Evolutionary conservation across 2,113 vertebrate genomes (phyloP).

Genomic region (Sitta europaea): DNA sequence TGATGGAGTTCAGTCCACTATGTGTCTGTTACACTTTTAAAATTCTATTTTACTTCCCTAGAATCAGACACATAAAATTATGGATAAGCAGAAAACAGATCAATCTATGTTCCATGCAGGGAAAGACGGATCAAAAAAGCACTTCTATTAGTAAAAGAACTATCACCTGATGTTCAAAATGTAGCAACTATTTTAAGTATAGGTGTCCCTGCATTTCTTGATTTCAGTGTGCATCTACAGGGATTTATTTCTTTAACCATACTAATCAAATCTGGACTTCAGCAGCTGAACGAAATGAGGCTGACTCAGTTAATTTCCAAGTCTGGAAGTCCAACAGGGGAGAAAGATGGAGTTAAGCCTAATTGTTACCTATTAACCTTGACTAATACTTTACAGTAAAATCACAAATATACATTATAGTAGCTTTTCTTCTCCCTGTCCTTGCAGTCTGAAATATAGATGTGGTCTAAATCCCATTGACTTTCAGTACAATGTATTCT

Average conservation of each 20-base stretch:
- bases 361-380: conserved; percentile 10
- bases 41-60: not conserved
- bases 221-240: not conserved
- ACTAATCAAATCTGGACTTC: not conserved
- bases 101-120: not conserved
- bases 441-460: not conserved
- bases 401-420: not conserved
- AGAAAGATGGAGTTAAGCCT: not conserved
- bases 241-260: not conserved
- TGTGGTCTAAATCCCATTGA: not conserved
- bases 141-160: not conserved
- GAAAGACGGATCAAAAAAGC: not conserved
- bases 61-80: not conserved
- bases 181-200: not conserved
- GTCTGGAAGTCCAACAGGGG: not conserved
- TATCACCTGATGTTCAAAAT: not conserved
- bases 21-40: not conserved
- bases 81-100: not conserved
- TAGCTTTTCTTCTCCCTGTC: not conserved
- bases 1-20: not conserved
- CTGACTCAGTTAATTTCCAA: not conserved
- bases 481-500: not conserved
- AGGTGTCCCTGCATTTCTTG: not conserved
- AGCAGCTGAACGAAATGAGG: not conserved
- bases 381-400: not conserved